These are phyloP conservation scores for Drosophila nr. medialis DNA, from an alignment of 2,888 invertebrate species.

Conservation along the genomic window DNA sequence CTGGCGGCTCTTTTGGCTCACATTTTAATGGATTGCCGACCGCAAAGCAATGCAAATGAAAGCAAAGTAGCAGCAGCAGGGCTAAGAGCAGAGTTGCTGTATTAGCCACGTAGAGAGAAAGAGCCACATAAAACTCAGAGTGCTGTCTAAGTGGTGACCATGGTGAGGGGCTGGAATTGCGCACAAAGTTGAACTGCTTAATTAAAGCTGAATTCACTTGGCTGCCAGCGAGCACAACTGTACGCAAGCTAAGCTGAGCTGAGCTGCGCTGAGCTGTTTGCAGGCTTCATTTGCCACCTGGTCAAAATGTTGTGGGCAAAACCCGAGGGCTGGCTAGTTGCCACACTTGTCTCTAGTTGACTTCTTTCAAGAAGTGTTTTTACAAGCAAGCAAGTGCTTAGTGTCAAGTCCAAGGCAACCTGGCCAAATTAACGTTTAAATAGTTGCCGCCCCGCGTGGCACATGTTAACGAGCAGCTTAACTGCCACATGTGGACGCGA, in stretches of 20 bases:
- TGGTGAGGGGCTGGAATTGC: neutral
- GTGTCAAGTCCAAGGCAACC: slow-evolving; percentile 5
- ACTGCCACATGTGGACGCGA: slow-evolving; percentile 39
- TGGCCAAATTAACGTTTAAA: slow-evolving; percentile 57
- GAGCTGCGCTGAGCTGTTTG: neutral
- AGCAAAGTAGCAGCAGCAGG: neutral
- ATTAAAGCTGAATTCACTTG: slow-evolving; percentile 24
- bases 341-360: slow-evolving; percentile 12
- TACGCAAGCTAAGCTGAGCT: slow-evolving; percentile 19
- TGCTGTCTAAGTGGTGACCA: slow-evolving; percentile 26
- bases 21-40: slow-evolving; percentile 21
- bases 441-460: slow-evolving; percentile 33
- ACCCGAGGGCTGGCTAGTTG: slow-evolving; percentile 16
- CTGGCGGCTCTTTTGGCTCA: slow-evolving; percentile 12
- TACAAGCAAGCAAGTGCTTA: slow-evolving; percentile 18
- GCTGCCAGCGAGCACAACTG: slow-evolving; percentile 33
- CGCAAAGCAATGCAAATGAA: neutral
- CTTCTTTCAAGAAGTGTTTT: slow-evolving; percentile 23
- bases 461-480: slow-evolving; percentile 43
- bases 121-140: slow-evolving; percentile 48
- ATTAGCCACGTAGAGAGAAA: slow-evolving; percentile 41
- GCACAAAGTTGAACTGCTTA: slow-evolving; percentile 2
- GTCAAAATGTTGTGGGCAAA: slow-evolving; percentile 25
- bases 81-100: slow-evolving; percentile 5
- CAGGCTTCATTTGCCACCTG: slow-evolving; percentile 10